Evolutionary conservation across 2,888 invertebrate genomes (phyloP), one percentile per base, ranked within the genome.

Genomic region (Dryobotodes eremita): DNA sequence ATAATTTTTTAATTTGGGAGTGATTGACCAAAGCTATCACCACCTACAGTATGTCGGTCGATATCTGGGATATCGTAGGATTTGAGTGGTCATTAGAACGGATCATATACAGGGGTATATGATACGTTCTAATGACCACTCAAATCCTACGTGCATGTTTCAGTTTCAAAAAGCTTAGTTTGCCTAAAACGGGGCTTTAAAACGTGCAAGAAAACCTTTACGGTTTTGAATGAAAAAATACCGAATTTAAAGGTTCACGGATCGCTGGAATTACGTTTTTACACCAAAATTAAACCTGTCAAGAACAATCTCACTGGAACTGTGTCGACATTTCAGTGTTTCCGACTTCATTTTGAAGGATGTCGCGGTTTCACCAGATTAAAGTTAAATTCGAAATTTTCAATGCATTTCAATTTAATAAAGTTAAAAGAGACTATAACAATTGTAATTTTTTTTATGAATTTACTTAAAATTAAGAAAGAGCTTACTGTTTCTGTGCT

Each of bases 261-360:
- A 46, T 70, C 20, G 75, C 20, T 83, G 87, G 84, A 88, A 86
- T 88, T 80, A 86, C 84, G 76, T 88, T 90, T 89, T 81, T 85
- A 82, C 83, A 74, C 65, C 77, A 81, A 89, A 88, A 91, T 89
- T 84, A 88, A 89, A 87, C 75, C 89, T 88, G 89, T 90, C 89
- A 88, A 75, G 86, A 88, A 87, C 91, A 91, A 88, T 88, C 79
- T 77, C 75, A 74, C 72, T 65, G 83, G 82, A 82, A 87, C 83
- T 82, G 84, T 84, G 84, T 75, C 82, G 78, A 82, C 86, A 78
- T 83, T 86, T 84, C 83, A 78, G 61, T 80, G 80, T 86, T 82
- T 55, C 36, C 64, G 68, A 80, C 64, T 81, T 78, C 26, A 66
- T 77, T 87, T 83, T 76, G 72, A 71, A 82, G 64, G 55, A 62